Percentiles rank a stretch among this genome's conserved stretches.
Evolutionary conservation across 2,888 invertebrate genomes (phyloP).

Genomic region (Polylopha cassiicola): DNA sequence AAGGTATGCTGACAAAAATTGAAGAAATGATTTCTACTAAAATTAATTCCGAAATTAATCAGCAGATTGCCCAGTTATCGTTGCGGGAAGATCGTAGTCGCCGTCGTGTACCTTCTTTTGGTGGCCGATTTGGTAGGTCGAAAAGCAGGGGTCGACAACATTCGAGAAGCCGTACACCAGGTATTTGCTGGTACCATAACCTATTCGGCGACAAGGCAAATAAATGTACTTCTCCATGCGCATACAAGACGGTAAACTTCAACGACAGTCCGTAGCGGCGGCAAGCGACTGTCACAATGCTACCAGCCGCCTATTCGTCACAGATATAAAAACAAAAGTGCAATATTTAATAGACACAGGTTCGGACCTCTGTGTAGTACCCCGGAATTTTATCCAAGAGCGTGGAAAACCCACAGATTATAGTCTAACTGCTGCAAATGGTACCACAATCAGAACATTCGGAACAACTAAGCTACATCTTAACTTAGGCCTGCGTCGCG

Average conservation of each 20-base stretch:
- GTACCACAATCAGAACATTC: slow-evolving; percentile 11
- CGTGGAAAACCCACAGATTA: slow-evolving; percentile 4
- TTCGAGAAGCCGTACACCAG: neutral
- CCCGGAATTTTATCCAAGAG: slow-evolving; percentile 12
- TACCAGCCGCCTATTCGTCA: slow-evolving; percentile 30
- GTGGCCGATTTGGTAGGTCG: neutral
- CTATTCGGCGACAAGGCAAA: slow-evolving; percentile 20
- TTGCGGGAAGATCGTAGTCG: slow-evolving; percentile 2
- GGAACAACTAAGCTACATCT: slow-evolving; percentile 6
- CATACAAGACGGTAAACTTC: slow-evolving; percentile 25
- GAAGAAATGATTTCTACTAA: neutral
- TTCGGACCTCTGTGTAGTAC: slow-evolving; percentile 23
- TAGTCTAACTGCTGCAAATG: slow-evolving; percentile 16
- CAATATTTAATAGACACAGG: slow-evolving; percentile 27
- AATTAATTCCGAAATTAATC: slow-evolving; percentile 1
- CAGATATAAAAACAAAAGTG: slow-evolving; percentile 26
- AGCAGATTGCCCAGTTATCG: neutral
- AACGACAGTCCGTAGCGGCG: slow-evolving; percentile 32
- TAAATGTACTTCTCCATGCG: slow-evolving; percentile 26
- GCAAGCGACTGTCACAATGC: slow-evolving; percentile 25
- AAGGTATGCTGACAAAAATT: slow-evolving; percentile 2
- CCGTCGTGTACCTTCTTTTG: neutral
- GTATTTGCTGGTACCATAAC: slow-evolving; percentile 24
- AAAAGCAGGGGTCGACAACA: slow-evolving; percentile 1
- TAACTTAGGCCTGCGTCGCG: slow-evolving; percentile 14